Evolutionary conservation across 2,888 invertebrate genomes (phyloP), one percentile per base, ranked within the genome.

Genomic region (Embidobia sp.): DNA sequence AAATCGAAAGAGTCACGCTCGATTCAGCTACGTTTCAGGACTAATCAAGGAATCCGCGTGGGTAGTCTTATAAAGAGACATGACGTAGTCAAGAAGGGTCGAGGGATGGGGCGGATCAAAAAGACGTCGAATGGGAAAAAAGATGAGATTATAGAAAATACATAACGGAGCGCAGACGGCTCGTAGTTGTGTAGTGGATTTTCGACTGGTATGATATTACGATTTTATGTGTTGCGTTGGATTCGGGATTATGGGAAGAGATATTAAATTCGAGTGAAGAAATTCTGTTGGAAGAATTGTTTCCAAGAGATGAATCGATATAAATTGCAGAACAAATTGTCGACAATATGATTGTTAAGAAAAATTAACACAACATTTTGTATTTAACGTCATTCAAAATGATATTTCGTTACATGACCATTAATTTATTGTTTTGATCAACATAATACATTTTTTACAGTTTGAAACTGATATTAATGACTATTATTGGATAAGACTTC

Each of bases 1-100:
- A 75, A 69, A 75, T 75, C 69, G 69, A 63, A 75, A 75, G 69
- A 69, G 75, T 75, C 75, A 75, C 75, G 75, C 75, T 75, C 57
- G 69, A 69, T 75, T 67, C 69, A 48, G 63, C 75, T 44, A 75
- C 69, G 57, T 69, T 69, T 75, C 75, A 75, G 69, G 75, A 63
- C 66, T 75, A 75, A 75, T 67, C 67, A 75, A 67, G 75, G 53
- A 67, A 75, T 75, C 67, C 67, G 75, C 75, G 67, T 75, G 67
- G 75, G 75, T 69, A 75, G 75, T 53, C 67, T 67, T 74, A 53
- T 67, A 74, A 74, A 66, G 63, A 63, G 75, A 75, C 67, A 75
- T 75, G 75, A 67, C 75, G 67, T 53, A 69, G 67, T 69, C 74
- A 59, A 59, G 59, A 46, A 61, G 44, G 51, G 44, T 48, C 53